Percentiles rank a stretch among this genome's conserved stretches.
phyloP scores from a whole-genome alignment of 2,113 vertebrate species.

The Pygoscelis adeliae region DNA sequence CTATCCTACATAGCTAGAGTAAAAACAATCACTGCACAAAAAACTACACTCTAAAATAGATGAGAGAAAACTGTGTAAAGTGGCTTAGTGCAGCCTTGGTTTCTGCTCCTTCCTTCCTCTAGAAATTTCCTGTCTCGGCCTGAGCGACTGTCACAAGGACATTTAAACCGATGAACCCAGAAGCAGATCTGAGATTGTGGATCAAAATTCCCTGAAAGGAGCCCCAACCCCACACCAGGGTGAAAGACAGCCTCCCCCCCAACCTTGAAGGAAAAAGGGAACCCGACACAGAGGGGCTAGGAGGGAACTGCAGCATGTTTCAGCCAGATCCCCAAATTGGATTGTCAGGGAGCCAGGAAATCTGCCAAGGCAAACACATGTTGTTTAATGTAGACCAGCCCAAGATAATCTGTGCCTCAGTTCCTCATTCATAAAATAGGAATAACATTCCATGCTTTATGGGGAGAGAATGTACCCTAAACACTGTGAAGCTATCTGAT shows the following conservation, averaged over 20 bases:
- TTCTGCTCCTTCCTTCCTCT: background rate
- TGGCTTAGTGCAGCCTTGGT: background rate
- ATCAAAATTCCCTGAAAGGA: background rate
- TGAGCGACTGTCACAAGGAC: background rate
- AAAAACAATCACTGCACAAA: background rate
- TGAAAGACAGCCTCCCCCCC: background rate
- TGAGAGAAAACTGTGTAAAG: background rate
- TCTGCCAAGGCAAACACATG: conserved; percentile 29
- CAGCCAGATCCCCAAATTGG: background rate
- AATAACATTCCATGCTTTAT: conserved; percentile 3
- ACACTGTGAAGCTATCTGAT: background rate
- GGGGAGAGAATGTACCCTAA: background rate
- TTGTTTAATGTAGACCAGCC: conserved; percentile 20
- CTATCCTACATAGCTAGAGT: background rate
- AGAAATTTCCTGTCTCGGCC: background rate
- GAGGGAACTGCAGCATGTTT: background rate
- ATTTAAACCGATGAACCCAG: background rate
- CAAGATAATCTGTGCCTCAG: background rate
- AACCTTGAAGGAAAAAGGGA: background rate
- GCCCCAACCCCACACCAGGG: background rate
- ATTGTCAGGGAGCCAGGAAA: conserved; percentile 39
- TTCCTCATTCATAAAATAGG: background rate
- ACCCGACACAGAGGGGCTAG: background rate
- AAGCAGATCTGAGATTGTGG: background rate
- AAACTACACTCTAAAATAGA: background rate